phyloP scores from a whole-genome alignment of 2,888 invertebrate genomes.

The Cosmia trapezina region DNA sequence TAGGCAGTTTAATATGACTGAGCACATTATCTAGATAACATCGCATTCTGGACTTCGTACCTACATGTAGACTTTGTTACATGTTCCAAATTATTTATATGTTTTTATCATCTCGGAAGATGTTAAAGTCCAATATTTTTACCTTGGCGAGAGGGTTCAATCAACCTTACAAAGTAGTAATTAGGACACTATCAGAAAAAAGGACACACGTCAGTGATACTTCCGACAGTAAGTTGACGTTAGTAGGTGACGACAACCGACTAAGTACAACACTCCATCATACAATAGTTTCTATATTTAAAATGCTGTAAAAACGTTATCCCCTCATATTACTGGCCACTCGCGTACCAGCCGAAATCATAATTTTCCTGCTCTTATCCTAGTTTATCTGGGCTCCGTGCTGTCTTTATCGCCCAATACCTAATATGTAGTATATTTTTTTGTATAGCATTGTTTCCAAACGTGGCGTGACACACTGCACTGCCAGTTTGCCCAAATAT shows the following conservation, averaged over 20 bases:
- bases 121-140: constrained; percentile 16
- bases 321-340: background rate
- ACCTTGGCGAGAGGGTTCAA: constrained; percentile 15
- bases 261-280: background rate
- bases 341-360: too few species aligned
- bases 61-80: constrained; percentile 16
- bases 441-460: background rate
- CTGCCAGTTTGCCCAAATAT: too few species aligned
- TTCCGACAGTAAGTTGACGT: constrained; percentile 1
- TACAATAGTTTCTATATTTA: background rate
- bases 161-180: constrained; percentile 26
- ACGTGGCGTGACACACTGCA: background rate
- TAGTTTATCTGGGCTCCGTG: background rate
- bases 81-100: constrained; percentile 10
- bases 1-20: background rate
- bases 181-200: constrained; percentile 20
- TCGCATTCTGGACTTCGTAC: constrained; percentile 11
- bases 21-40: background rate
- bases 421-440: background rate
- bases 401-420: background rate
- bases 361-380: background rate
- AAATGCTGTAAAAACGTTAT: background rate
- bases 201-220: background rate
- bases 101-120: constrained; percentile 13
- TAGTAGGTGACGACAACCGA: background rate